Conservation (phyloP, 2,888 invertebrate genomes). For the Ennomos quercinarius region DNA sequence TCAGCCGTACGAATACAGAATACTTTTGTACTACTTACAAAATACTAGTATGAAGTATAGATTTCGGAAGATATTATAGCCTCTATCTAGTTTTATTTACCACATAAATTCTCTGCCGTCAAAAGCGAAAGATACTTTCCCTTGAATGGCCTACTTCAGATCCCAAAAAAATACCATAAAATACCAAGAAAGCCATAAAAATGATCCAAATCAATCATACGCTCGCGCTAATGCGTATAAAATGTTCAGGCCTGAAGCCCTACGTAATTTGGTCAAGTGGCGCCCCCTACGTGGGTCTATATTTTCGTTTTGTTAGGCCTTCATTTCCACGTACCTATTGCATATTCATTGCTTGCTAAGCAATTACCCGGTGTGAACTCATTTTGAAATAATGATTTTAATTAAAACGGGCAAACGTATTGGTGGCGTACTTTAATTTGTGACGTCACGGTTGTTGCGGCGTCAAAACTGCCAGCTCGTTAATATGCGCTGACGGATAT, state of each 20-base stretch:
- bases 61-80: no score
- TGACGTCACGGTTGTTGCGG: slow-evolving; percentile 23
- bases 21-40: no score
- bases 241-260: slow-evolving; percentile 26
- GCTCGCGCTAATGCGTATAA: slow-evolving; percentile 34
- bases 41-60: no score
- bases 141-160: slow-evolving; percentile 12
- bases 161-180: slow-evolving; percentile 25
- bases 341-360: slow-evolving; percentile 42
- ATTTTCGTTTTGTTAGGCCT: slow-evolving; percentile 44
- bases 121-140: slow-evolving; percentile 10
- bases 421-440: slow-evolving; percentile 35
- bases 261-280: slow-evolving; percentile 41
- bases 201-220: slow-evolving; percentile 42
- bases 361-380: slow-evolving; percentile 49
- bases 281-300: slow-evolving; percentile 41
- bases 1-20: no score
- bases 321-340: slow-evolving; percentile 38
- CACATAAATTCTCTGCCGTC: not conserved
- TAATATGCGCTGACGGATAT: slow-evolving; percentile 21
- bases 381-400: slow-evolving; percentile 54
- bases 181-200: slow-evolving; percentile 24
- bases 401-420: slow-evolving; percentile 52
- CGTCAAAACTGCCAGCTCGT: slow-evolving; percentile 8
- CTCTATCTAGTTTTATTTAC: no score